phyloP scores from a whole-genome alignment of 2,888 invertebrate species.

The Diploptera punctata region DNA sequence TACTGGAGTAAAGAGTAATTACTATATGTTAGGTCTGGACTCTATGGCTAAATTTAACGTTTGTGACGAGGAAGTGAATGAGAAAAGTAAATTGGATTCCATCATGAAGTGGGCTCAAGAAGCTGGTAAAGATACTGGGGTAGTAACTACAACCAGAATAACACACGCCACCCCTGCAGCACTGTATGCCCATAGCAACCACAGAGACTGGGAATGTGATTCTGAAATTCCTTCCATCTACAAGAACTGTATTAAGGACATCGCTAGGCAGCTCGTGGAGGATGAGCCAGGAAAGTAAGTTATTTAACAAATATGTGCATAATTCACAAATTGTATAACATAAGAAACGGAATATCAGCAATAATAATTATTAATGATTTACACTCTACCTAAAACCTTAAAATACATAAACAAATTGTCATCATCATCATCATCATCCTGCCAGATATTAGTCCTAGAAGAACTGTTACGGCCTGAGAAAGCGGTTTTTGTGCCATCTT shows the following conservation, averaged over 20 bases:
- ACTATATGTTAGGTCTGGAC: constrained; percentile 63
- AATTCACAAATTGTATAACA: no score
- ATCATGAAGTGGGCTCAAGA: constrained; percentile 66
- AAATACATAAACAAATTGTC: no score
- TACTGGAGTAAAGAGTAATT: constrained; percentile 65
- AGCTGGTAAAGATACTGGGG: constrained; percentile 64
- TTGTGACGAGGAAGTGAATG: background rate
- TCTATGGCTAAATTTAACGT: constrained; percentile 42
- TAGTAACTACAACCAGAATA: constrained; percentile 70
- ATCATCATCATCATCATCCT: no score
- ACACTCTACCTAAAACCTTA: no score
- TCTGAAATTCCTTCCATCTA: constrained; percentile 34
- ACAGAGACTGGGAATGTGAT: constrained; percentile 68
- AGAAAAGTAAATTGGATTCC: constrained; percentile 51
- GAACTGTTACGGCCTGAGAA: no score
- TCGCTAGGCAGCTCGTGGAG: constrained; percentile 63
- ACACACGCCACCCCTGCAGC: constrained; percentile 71
- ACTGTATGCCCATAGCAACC: constrained; percentile 62
- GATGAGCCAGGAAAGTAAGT: constrained; percentile 13
- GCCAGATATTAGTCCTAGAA: no score
- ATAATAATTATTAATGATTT: no score
- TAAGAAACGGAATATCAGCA: no score
- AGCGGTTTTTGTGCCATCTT: no score
- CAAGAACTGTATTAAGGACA: constrained; percentile 55
- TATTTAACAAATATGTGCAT: no score